A percentile compares a stretch with the other conserved stretches of the same genome.
Conservation (phyloP, 2,113 vertebrate genomes). For the Acinonyx jubatus region DNA sequence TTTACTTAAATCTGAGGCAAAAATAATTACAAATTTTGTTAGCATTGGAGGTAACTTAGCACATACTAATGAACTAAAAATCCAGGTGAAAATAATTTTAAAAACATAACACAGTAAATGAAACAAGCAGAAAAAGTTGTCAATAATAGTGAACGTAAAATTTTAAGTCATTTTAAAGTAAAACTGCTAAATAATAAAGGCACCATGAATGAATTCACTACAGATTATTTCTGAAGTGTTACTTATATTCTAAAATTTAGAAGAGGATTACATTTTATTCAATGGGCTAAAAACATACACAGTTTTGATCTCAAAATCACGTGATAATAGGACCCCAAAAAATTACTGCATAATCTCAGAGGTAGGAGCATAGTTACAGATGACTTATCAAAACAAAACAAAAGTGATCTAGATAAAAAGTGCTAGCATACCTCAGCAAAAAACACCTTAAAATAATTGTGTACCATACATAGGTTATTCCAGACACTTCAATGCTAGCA, state of each 20-base stretch:
- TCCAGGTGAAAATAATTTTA: neutral
- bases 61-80: constrained; percentile 22
- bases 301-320: neutral
- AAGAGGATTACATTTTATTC: neutral
- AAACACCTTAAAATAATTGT: neutral
- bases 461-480: neutral
- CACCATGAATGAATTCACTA: neutral
- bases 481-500: neutral
- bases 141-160: neutral
- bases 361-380: neutral
- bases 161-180: neutral
- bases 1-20: neutral
- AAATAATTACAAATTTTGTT: neutral
- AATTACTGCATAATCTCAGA: neutral
- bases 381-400: neutral
- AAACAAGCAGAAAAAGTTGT: neutral
- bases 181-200: neutral
- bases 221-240: neutral
- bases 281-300: neutral
- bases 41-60: neutral
- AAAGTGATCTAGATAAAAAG: neutral
- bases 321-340: neutral
- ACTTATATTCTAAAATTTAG: neutral
- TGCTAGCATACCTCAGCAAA: neutral
- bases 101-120: neutral